Evolutionary conservation across 2,797 vertebrate species (phyloP), one percentile per base, ranked within the genome.

Genomic region (Schizopygopsis pylzovi): DNA sequence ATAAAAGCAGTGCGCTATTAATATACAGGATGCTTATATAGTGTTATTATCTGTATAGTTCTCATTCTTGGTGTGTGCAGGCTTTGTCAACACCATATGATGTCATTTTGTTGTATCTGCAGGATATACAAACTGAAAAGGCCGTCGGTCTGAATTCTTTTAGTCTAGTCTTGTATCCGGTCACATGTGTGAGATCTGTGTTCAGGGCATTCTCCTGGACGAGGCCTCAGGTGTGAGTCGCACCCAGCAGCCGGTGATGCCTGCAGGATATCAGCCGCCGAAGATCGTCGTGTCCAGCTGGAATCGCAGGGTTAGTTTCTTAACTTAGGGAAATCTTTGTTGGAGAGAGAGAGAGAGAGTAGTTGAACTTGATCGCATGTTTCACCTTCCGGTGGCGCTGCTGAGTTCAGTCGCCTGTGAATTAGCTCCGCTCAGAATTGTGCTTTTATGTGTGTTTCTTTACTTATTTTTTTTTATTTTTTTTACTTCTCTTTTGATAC

Each of bases 211-310:
- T 89, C 93, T 98, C 75, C 91, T 99, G 84, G 98, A 99, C 80
- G 98, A 99, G 92, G 98, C 97, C 0, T 94, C 97, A 4, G 98
- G 98, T 56, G 94, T 99, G 87, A 98, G 97, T 87, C 95, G 96
- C 87, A 97, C 94, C 90, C 96, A 98, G 88, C 96, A 98, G 84
- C 98, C 98, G 37, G 92, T 99, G 80, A 96, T 99, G 87, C 98
- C 98, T 47, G 94, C 93, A 10, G 98, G 98, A 2, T 92, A 97
- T 68, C 97, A 98, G 93, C 93, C 96, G 39, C 97, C 98, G 1
- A 97, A 98, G 93, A 97, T 97, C 0, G 93, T 99, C 0, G 79
- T 99, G 89, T 99, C 98, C 90, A 99, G 98, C 94, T 99, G 98
- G 98, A 99, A 99, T 94, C 97, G 98, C 25, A 99, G 96, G 97